phyloP scores from a whole-genome alignment of 1,140 invertebrate species.

The Lepeophtheirus salmonis region DNA sequence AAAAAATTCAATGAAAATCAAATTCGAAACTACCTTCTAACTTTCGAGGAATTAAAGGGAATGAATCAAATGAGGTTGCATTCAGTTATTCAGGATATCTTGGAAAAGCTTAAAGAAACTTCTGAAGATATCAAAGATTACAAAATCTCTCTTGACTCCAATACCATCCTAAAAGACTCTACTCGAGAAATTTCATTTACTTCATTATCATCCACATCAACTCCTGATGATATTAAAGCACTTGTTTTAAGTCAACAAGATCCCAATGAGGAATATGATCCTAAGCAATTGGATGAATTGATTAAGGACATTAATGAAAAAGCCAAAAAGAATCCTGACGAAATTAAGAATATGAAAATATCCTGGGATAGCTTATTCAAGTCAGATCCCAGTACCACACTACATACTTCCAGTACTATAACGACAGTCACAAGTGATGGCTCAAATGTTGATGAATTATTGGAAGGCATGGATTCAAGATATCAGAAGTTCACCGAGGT shows the following conservation, averaged over 20 bases:
- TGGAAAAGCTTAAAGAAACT: background rate
- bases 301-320: background rate
- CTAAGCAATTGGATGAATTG: background rate
- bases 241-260: background rate
- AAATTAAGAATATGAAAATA: background rate
- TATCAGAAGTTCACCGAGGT: no score
- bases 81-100: background rate
- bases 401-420: background rate
- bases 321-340: background rate
- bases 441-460: no score
- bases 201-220: background rate
- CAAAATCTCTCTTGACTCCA: background rate
- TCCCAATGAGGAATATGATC: background rate
- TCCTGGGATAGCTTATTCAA: background rate
- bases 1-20: background rate
- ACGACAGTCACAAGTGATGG: background rate
- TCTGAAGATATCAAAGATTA: background rate
- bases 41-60: background rate
- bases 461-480: no score
- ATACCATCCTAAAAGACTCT: no score
- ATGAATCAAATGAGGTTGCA: background rate
- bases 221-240: background rate
- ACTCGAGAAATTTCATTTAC: background rate
- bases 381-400: background rate
- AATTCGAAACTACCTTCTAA: background rate